Conservation (phyloP, 2,797 vertebrate species). For the Parambassis ranga region DNA sequence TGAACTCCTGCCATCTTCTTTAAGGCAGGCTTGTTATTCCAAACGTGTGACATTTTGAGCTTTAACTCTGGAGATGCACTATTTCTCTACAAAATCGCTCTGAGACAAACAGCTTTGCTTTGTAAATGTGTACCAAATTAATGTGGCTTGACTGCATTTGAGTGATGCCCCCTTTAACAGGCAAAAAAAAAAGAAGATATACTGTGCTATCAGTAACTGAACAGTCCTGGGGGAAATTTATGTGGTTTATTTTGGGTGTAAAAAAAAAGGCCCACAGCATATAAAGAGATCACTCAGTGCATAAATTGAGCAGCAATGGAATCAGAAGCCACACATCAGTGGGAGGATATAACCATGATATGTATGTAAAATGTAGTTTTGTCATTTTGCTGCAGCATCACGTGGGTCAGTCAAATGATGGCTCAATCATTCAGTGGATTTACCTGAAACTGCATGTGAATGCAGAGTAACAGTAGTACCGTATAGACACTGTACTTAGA, state of each 20-base stretch:
- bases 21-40: slow-evolving; percentile 1
- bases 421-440: not conserved
- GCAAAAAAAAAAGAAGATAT: not conserved
- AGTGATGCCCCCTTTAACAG: not conserved
- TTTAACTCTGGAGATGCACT: slow-evolving; percentile 2
- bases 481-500: too few species aligned
- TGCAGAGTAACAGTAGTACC: too few species aligned
- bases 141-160: slow-evolving; percentile 17
- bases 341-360: slow-evolving; percentile 1
- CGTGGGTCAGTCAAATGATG: not conserved
- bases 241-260: slow-evolving; percentile 11
- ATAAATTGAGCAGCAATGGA: slow-evolving; percentile 7
- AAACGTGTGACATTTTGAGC: slow-evolving; percentile 12
- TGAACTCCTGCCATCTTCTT: slow-evolving; percentile 34
- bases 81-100: slow-evolving; percentile 8
- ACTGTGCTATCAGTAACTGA: slow-evolving; percentile 7
- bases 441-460: too few species aligned
- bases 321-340: not conserved
- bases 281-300: slow-evolving; percentile 4
- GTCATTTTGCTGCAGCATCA: not conserved
- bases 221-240: slow-evolving; percentile 14
- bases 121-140: slow-evolving; percentile 3
- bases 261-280: slow-evolving; percentile 4
- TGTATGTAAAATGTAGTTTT: not conserved
- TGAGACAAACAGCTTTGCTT: not conserved